Conservation (phyloP, 2,113 vertebrate species). For the Ramphastos sulfuratus region DNA sequence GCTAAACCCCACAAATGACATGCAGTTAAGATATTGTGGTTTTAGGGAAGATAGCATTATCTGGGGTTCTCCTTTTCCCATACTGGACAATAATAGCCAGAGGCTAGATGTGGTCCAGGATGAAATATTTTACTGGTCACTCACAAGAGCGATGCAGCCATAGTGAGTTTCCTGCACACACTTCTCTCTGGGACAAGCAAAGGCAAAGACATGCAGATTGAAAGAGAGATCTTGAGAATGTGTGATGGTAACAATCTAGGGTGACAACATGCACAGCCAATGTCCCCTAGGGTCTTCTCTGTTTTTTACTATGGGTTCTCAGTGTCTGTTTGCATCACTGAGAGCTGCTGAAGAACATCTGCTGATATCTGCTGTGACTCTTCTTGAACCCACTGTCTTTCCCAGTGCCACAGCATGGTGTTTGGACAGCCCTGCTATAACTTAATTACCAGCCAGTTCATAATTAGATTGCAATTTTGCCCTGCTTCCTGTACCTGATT, state of each 20-base stretch:
- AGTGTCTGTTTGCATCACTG: not conserved
- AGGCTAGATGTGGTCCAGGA: not conserved
- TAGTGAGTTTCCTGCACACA: accelerated
- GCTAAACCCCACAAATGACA: not conserved
- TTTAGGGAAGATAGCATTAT: not conserved
- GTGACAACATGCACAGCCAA: not conserved
- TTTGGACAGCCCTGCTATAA: not conserved
- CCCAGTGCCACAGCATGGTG: not conserved
- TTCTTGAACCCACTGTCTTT: not conserved
- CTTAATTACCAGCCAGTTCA: not conserved
- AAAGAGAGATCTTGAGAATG: not conserved
- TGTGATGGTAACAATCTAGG: not conserved
- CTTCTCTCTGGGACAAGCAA: not conserved
- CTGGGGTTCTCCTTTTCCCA: not conserved
- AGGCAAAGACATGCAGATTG: not conserved
- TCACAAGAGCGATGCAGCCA: not conserved
- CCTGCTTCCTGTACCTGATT: not conserved
- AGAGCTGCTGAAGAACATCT: accelerated
- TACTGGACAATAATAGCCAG: not conserved
- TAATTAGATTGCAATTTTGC: not conserved
- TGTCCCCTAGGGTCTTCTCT: not conserved
- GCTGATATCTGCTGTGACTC: not conserved
- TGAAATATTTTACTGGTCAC: not conserved
- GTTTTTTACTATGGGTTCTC: not conserved
- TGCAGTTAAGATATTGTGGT: not conserved